Evolutionary conservation across 2,113 vertebrate genomes (phyloP), one percentile per base, ranked within the genome.

Genomic region (Nannobrachium achirus): DNA sequence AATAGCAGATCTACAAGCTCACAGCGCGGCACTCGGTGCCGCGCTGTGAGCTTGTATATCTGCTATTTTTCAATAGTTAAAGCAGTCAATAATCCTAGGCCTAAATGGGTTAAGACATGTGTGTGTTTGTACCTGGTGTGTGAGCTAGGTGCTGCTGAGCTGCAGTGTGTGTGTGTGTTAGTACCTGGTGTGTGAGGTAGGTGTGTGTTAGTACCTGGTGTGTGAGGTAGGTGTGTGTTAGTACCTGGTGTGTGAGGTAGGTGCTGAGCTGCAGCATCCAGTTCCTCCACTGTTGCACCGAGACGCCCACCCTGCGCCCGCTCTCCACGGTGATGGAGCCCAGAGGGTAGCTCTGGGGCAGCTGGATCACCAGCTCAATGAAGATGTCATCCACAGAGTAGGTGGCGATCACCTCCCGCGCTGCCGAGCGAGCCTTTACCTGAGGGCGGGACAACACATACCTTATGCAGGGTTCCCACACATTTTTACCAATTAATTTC

Each of bases 221-320:
- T 6, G 96, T 98, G 69, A 99, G 97, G 73, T 98, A 99, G 0
- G 38, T 4, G 16, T 51, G 33, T 15, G 44, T 73, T 41, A 14
- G 5, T 75, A 98, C 98, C 91, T 99, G 98, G 79, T 99, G 97
- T 6, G 96, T 98, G 69, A 99, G 97, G 73, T 98, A 99, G 0
- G 98, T 98, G 93, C 95, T 99, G 51, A 99, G 89, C 84, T 99
- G 98, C 7, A 99, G 85, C 96, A 98, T 98, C 97, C 97, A 99
- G 57, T 98, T 98, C 62, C 97, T 95, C 97, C 98, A 99, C 76
- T 99, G 98, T 90, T 98, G 98, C 1, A 97, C 96, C 3, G 97
- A 95, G 20, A 99, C 97, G 0, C 97, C 98, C n/a, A 99, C 95
- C 2, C 98, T 93, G 59, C 95, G 95, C 42, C 97, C 97, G 53